Base-by-base conservation (phyloP, 53 echinoderm and acorn worm species). In the Holothuria leucospilota region DNA sequence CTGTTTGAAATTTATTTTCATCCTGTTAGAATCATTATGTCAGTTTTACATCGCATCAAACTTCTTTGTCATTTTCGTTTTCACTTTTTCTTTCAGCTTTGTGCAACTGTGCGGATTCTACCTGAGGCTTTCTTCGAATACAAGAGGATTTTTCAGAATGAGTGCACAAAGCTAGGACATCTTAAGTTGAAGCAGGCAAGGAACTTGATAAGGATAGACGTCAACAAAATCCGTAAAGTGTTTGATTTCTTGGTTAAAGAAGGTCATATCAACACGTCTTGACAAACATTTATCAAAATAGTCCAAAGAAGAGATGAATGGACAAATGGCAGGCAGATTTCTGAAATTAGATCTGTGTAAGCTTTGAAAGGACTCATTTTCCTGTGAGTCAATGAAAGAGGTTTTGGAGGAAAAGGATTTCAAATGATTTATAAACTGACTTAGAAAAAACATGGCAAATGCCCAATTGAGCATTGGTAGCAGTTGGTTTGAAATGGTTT, bases 61-160 rank as follows among this genome's bases (percentile, higher is more conserved):
- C 18, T 23, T 16, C 8, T 20, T 18, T 15, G 4, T 4, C 4
- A 18, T 18, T 56, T 56, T 18, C 0, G 56, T 84, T 68, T 59
- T 29, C 67, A 18, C 71, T 28, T 72, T 82, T 24, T 51, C 62
- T 41, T 29, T 14, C 68, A 96, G 97, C 82, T 96, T 71, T 96
- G 97, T 91, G 97, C 97, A 15, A 82, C 88, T 11, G 91, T 96
- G 20, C 89, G 97, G 30, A 93, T 96, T 79, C 92, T 96, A 29
- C 97, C 97, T 1, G 97, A 96, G 69, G 97, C 97, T n/a, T 96
- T 95, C 88, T 95, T 96, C 84, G 97, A 96, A 84, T 96, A 96
- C 89, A 96, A 96, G 58, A 73, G 86, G 16, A 68, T 87, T 49
- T 94, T 96, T 82, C 82, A 91, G 85, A 87, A 18, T n/a, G 97